phyloP scores from a whole-genome alignment of 2,797 vertebrate species.

The Rhincodon typus region DNA sequence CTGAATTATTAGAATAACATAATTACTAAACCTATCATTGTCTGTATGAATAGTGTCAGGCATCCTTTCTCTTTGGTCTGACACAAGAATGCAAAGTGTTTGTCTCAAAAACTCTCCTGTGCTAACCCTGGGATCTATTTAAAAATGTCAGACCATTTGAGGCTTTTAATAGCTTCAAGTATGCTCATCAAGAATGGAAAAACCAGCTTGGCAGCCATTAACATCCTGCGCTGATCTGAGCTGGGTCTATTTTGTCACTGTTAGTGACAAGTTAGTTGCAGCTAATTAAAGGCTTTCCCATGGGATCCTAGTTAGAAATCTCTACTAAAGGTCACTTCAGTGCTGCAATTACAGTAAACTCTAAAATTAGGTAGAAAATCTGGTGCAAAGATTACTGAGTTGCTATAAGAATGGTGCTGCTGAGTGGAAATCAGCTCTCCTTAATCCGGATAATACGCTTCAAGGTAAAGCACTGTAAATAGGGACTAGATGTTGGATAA shows the following conservation, averaged over 20 bases:
- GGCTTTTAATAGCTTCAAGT: neutral
- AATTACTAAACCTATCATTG: no score
- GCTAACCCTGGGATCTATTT: neutral
- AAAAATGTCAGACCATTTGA: neutral
- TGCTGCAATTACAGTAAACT: neutral
- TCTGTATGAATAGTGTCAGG: neutral
- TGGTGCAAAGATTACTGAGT: neutral
- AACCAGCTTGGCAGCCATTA: no score
- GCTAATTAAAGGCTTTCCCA: neutral
- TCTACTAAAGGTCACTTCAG: neutral
- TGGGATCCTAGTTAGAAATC: neutral
- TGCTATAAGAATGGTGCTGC: neutral
- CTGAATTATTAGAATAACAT: neutral
- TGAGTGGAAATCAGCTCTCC: neutral
- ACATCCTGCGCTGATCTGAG: neutral
- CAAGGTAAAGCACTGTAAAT: neutral
- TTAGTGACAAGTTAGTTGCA: neutral
- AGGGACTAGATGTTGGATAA: neutral
- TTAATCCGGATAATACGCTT: conserved; percentile 3
- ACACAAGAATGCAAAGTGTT: neutral
- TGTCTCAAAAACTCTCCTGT: neutral
- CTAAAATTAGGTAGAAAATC: neutral
- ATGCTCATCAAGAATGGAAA: neutral
- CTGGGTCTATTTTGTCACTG: neutral
- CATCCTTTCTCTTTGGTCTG: neutral